These are phyloP conservation scores for Eudasyphora cyanicolor DNA, from an alignment of 2,888 invertebrate species.

Conservation along the genomic window DNA sequence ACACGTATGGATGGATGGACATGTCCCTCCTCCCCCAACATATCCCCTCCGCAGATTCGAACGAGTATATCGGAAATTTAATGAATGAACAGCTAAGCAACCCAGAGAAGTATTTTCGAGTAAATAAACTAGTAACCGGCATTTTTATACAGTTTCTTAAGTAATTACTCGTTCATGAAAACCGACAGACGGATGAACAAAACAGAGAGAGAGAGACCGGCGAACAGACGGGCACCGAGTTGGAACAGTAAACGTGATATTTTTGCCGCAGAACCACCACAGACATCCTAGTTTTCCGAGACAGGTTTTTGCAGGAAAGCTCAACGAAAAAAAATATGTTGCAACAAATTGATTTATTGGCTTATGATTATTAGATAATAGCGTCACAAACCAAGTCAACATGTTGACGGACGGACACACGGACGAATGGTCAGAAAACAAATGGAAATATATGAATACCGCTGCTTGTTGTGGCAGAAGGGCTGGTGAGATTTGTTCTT, in stretches of 20 bases:
- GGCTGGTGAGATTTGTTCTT: not conserved
- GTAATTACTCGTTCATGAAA: slow-evolving; percentile 56
- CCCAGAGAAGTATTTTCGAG: slow-evolving; percentile 34
- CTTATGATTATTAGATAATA: slow-evolving; percentile 62
- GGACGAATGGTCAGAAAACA: too few species aligned
- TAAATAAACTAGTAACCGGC: slow-evolving; percentile 64
- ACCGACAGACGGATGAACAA: slow-evolving; percentile 51
- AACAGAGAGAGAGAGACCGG: slow-evolving; percentile 27
- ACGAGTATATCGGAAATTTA: slow-evolving; percentile 49
- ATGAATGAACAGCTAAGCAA: slow-evolving; percentile 62
- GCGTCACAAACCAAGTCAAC: slow-evolving; percentile 52
- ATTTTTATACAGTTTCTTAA: slow-evolving; percentile 59
- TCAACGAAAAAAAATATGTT: slow-evolving; percentile 41
- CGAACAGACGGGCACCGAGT: slow-evolving; percentile 15
- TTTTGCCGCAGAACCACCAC: slow-evolving; percentile 22
- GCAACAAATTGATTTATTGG: slow-evolving; percentile 59
- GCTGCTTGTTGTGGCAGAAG: not conserved
- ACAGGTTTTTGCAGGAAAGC: slow-evolving; percentile 55
- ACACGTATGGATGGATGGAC: slow-evolving; percentile 47
- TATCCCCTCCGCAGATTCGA: not conserved
- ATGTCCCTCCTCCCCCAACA: not conserved
- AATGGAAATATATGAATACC: not conserved
- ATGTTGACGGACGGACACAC: not conserved
- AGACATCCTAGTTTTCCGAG: slow-evolving; percentile 61
- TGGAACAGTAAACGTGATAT: slow-evolving; percentile 16